These are phyloP conservation scores for Scaptodrosophila lebanonensis DNA, from an alignment of 1,140 invertebrate species.

Conservation along the genomic window DNA sequence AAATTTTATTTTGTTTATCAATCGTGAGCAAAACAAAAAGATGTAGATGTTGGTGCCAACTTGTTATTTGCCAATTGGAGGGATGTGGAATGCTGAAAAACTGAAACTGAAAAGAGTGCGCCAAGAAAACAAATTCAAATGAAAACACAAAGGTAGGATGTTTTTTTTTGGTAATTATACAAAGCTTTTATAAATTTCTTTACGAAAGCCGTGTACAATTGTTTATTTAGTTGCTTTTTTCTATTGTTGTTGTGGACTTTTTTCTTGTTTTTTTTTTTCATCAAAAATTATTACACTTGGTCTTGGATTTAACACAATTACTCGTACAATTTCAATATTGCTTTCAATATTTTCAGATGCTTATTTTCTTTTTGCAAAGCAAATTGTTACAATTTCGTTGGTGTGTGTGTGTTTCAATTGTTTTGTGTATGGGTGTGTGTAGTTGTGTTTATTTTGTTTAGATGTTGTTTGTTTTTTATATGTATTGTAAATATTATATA, in stretches of 20 bases:
- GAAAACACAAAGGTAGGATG: constrained; percentile 47
- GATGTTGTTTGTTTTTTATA: too few species aligned
- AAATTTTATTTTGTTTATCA: too few species aligned
- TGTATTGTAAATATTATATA: too few species aligned
- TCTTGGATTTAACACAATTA: constrained; percentile 58
- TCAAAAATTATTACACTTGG: constrained; percentile 60
- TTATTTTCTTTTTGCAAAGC: constrained; percentile 36
- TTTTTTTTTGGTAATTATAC: constrained; percentile 61
- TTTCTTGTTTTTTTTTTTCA: constrained; percentile 31
- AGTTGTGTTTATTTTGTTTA: too few species aligned
- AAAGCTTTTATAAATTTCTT: constrained; percentile 68
- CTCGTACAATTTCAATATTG: constrained; percentile 61
- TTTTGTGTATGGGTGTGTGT: too few species aligned
- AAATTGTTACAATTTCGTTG: constrained; percentile 37
- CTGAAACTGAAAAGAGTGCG: constrained; percentile 30
- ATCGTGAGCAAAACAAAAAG: too few species aligned
- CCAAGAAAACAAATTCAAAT: constrained; percentile 29
- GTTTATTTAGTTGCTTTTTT: constrained; percentile 51
- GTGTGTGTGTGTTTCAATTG: too few species aligned
- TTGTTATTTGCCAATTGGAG: too few species aligned
- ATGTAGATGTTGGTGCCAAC: too few species aligned
- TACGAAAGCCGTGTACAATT: constrained; percentile 65
- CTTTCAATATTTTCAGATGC: constrained; percentile 45
- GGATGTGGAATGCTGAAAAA: too few species aligned
- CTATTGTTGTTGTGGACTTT: constrained; percentile 43